Evolutionary conservation across 2,797 vertebrate species (phyloP).

Genomic region (Siniperca obscura): DNA sequence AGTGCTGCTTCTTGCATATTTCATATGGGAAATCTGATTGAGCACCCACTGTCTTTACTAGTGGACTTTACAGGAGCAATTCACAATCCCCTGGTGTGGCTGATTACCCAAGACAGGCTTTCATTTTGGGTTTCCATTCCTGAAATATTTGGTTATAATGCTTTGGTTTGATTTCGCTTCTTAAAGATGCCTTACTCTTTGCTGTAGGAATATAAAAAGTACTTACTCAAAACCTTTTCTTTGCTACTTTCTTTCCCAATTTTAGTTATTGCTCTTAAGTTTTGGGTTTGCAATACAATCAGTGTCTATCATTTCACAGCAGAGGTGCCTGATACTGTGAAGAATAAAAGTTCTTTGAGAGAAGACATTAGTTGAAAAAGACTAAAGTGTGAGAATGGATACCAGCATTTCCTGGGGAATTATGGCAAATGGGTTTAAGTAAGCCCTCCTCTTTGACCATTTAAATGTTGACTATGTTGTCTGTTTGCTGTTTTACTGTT

Average conservation of each 20-base stretch:
- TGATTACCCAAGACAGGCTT: conserved; percentile 39
- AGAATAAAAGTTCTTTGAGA: neutral
- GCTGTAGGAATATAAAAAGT: neutral
- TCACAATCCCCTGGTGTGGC: conserved; percentile 13
- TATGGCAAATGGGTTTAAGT: neutral
- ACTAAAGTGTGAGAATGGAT: neutral
- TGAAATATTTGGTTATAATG: conserved; percentile 33
- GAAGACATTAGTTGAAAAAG: conserved; percentile 5
- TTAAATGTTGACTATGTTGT: neutral
- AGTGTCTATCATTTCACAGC: conserved; percentile 14
- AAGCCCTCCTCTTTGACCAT: neutral
- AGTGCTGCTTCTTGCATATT: conserved; percentile 56
- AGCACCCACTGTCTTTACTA: conserved; percentile 35
- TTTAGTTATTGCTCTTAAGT: conserved; percentile 18
- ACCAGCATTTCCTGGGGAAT: neutral
- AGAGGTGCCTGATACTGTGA: conserved; percentile 6
- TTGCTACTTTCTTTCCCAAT: neutral
- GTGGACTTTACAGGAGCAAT: conserved; percentile 37
- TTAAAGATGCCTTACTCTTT: conserved; percentile 1
- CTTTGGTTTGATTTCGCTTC: conserved; percentile 18
- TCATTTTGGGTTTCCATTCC: conserved; percentile 39
- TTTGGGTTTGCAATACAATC: neutral
- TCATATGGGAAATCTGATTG: conserved; percentile 55
- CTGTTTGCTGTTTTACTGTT: neutral
- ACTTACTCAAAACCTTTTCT: neutral